Base-by-base conservation (phyloP, 2,113 vertebrate species). In the Uria aalge region DNA sequence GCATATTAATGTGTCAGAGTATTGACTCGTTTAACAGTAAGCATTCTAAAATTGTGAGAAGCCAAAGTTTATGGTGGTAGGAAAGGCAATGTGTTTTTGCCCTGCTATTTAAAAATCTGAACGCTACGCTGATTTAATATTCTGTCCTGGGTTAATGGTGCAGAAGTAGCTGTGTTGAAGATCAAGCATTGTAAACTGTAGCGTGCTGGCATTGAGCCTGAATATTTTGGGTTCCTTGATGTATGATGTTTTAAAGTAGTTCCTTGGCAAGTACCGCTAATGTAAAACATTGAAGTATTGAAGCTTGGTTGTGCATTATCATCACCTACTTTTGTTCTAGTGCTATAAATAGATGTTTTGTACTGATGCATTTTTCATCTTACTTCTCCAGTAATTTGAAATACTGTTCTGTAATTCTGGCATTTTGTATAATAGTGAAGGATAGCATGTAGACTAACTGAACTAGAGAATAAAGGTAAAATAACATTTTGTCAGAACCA, bases 321-420 rank as follows among this genome's bases (percentile, higher is more conserved):
- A 60, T 96, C 85, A 94, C 67, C 72, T 96, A 3, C 75, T 85
- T 92, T 84, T 92, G 82, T 94, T 86, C 71, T 69, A 16, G 34
- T 69, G 72, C 83, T 77, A 85, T 88, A 88, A 95, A 93, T 74
- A 86, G 72, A 12, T 86, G 41, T 66, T 95, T 93, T 93, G 85
- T 93, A 77, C 79, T 86, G 68, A 71, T 88, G 76, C 17, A 13
- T 93, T 96, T 96, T 93, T 73, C 45, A 59, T 92, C 32, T 64
- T 56, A 12, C 11, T 81, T 92, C 80, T 90, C 32, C 43, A 60
- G 60, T 77, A 56, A 77, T 81, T 78, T 77, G 79, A 81, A 96
- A 63, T 67, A 14, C 0, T 85, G 38, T 68, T 93, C 71, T 73
- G 74, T 82, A 73, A 75, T 83, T 90, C 16, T 77, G 34, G 23